Base-by-base conservation (phyloP, 2,113 vertebrate species). In the Serilophus lunatus region DNA sequence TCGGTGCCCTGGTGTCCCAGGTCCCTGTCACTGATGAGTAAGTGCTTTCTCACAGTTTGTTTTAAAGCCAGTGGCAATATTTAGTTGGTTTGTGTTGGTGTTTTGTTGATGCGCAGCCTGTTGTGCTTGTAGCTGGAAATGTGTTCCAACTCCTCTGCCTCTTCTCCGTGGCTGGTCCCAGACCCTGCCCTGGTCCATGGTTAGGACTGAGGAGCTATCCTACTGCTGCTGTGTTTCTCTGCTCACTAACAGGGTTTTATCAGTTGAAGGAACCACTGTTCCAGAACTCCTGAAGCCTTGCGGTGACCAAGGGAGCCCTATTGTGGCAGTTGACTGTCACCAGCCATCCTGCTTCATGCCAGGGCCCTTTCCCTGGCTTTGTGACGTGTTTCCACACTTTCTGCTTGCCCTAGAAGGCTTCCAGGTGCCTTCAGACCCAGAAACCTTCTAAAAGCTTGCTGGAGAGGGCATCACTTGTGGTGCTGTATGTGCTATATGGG, bases 401-500 rank as follows among this genome's bases (percentile, higher is more conserved):
- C 60, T 76, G 51, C 33, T 56, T 40, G 40, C 35, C 25, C 76
- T 53, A 45, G 25, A 31, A 64, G 9, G 3, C 6, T 35, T 51
- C 33, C 12, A 26, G 35, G 5, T 3, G 7, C 79, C 68, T 50
- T 42, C 88, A 86, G 65, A 47, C 7, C 19, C 12, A 44, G 6
- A 23, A 56, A 6, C 26, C 14, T 12, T 36, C 44, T 31, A 12
- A 59, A 60, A 60, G 25, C 70, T 24, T 71, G 6, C 56, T 63
- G 77, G 22, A 44, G 36, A 64, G 31, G n/a, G 15, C 56, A 49
- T 42, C 40, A 0, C 35, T 63, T 3, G 4, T 0, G 2, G 13
- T 29, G 23, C 65, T 42, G 10, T 40, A n/a, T 20, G 35, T 18
- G 33, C 47, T 42, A 0, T 36, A 0, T 22, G 18, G 6, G 3